A percentile compares a stretch with the other conserved stretches of the same genome.
Evolutionary conservation across 2,888 invertebrate genomes (phyloP).

Genomic region (Augochlorella aurata): DNA sequence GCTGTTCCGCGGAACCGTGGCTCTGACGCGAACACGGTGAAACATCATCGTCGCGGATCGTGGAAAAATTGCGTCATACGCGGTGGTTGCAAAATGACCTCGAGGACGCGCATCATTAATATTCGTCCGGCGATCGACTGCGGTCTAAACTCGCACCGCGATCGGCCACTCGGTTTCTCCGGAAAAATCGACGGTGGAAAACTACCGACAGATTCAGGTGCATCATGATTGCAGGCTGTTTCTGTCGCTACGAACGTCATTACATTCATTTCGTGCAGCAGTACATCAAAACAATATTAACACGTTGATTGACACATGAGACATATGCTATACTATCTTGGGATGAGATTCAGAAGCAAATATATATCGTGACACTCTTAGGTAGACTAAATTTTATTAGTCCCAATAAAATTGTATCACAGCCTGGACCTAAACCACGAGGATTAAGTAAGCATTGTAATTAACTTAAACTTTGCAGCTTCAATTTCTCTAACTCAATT

Average conservation of each 20-base stretch:
- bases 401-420: too few species aligned
- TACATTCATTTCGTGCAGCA: too few species aligned
- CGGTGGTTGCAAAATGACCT: slow-evolving; percentile 45
- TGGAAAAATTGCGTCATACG: slow-evolving; percentile 36
- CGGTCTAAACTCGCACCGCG: slow-evolving; percentile 14
- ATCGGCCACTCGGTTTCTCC: neutral
- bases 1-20: slow-evolving; percentile 30
- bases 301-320: too few species aligned
- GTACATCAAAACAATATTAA: too few species aligned
- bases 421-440: too few species aligned
- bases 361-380: too few species aligned
- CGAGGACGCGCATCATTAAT: slow-evolving; percentile 55
- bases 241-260: neutral
- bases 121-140: slow-evolving; percentile 40
- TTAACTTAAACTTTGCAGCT: too few species aligned
- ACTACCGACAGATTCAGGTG: neutral
- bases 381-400: too few species aligned
- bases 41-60: slow-evolving; percentile 3
- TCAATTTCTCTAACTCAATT: too few species aligned
- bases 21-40: neutral
- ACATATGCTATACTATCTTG: too few species aligned
- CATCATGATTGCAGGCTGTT: neutral
- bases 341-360: too few species aligned
- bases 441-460: too few species aligned
- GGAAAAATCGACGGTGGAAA: neutral